Conservation (phyloP, 2,113 vertebrate species). For the Neolamprologus sp. region DNA sequence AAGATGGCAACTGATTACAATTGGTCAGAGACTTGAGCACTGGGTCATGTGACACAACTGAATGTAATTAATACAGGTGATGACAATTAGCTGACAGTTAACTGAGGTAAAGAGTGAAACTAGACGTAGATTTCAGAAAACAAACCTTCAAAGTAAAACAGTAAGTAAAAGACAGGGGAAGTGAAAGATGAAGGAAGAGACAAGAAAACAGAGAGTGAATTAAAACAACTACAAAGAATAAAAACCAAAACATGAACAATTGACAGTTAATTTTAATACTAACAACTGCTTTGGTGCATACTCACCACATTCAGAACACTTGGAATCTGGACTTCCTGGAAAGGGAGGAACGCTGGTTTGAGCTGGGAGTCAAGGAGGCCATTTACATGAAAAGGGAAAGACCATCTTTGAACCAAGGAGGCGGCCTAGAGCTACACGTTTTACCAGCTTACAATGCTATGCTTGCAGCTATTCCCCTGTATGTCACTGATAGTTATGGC, state of each 20-base stretch:
- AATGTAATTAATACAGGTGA: background rate
- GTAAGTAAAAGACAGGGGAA: background rate
- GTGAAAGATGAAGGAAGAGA: background rate
- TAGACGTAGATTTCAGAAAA: background rate
- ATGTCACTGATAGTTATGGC: background rate
- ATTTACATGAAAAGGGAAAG: background rate
- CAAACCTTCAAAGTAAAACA: background rate
- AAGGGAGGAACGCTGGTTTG: background rate
- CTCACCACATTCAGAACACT: background rate
- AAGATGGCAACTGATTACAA: background rate
- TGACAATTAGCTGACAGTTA: background rate
- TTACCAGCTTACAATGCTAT: background rate
- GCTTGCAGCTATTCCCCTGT: background rate
- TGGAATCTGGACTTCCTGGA: background rate
- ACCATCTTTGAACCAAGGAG: background rate
- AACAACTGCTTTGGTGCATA: background rate
- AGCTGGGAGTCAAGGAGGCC: background rate
- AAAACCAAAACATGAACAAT: background rate
- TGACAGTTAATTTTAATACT: background rate
- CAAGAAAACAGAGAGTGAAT: background rate
- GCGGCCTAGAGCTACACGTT: rapidly evolving
- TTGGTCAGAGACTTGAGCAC: background rate
- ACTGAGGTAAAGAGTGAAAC: background rate
- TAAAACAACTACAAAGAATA: background rate
- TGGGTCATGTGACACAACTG: background rate